Base-by-base conservation (phyloP, 2,888 invertebrate genomes). In the Drosophila monieri region DNA sequence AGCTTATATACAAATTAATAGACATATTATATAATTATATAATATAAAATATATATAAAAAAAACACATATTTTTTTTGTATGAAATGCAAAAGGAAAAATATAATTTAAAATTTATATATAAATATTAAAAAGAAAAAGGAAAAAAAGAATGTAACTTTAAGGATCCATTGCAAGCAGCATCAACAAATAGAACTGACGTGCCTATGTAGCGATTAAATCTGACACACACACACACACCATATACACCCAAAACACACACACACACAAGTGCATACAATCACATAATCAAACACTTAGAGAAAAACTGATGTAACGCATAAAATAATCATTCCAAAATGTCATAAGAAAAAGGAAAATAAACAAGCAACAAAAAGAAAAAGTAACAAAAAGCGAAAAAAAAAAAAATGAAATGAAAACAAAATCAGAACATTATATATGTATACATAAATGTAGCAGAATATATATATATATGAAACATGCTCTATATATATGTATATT, bases 101-200 rank as follows among this genome's bases (percentile, higher is more conserved):
- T 70, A 62, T 27, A 6, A 47, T 58, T 53, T 46, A 44, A 56
- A 37, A 41, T 46, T 53, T 37, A 53, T 39, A 60, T 35, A 59
- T n/a, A 47, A 54, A 53, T 46, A 61, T 49, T 55, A 14, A 39
- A 57, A 8, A 21, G 3, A 71, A 49, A 35, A 54, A 41, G 48
- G 54, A 41, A 48, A 61, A 61, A 55, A 37, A 43, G 43, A 41
- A 43, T 59, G 60, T 49, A 52, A 51, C 74, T 65, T 54, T 66
- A 69, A 59, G 52, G 67, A 74, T 62, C 56, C 57, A 60, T 64
- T 61, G 56, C 51, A 69, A 74, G 51, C 72, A 72, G 56, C 66
- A 78, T 72, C 68, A 78, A 85, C 85, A 87, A 83, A 87, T 83
- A 83, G 87, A 83, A 83, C 87, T 87, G 87, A 85, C 85, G 83